Percentiles rank a stretch among this genome's conserved stretches.
Conservation (phyloP, 2,888 invertebrate genomes). For the Archaeoteleia sp. region DNA sequence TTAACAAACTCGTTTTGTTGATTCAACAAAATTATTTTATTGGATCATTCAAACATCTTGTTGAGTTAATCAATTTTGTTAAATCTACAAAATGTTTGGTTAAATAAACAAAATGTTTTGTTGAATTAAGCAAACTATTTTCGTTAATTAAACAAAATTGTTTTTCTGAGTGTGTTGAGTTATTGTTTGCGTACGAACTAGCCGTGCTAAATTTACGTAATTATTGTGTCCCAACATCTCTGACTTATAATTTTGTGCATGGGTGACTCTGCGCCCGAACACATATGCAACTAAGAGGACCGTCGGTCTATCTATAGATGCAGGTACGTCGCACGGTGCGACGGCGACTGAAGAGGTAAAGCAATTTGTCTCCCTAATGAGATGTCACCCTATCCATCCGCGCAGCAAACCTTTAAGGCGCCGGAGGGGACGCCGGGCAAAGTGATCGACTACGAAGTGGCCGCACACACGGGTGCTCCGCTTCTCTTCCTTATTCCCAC, state of each 20-base stretch:
- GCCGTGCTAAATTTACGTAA: constrained; percentile 38
- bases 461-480: constrained; percentile 44
- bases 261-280: constrained; percentile 36
- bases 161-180: too few species aligned
- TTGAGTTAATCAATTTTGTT: too few species aligned
- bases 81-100: too few species aligned
- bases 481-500: constrained; percentile 45
- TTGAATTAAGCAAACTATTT: too few species aligned
- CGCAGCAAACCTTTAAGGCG: constrained; percentile 55
- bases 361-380: constrained; percentile 75
- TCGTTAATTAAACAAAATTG: too few species aligned
- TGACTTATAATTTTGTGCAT: constrained; percentile 47
- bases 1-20: too few species aligned
- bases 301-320: constrained; percentile 59
- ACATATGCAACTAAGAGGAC: constrained; percentile 40
- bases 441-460: constrained; percentile 54
- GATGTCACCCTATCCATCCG: constrained; percentile 72
- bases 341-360: constrained; percentile 66
- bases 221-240: constrained; percentile 35
- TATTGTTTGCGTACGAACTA: too few species aligned
- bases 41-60: too few species aligned
- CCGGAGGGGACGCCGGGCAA: constrained; percentile 39
- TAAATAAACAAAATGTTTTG: too few species aligned
- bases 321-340: constrained; percentile 46
- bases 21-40: too few species aligned